Percentiles rank a stretch among this genome's conserved stretches.
These are phyloP conservation scores for Ambastaia sidthimunki DNA, from an alignment of 2,797 vertebrate species.

Conservation along the genomic window DNA sequence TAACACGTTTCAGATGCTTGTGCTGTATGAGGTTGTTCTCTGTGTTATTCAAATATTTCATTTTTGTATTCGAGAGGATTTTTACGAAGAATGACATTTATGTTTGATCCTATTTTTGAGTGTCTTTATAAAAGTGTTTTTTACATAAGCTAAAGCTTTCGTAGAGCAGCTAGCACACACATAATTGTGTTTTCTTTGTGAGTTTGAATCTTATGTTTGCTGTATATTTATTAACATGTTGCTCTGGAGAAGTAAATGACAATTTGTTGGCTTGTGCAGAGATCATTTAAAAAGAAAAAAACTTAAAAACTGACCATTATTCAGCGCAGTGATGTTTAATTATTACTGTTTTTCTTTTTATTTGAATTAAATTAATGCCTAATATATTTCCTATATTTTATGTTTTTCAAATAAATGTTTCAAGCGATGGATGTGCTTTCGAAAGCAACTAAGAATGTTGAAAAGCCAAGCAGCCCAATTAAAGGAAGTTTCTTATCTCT, in stretches of 20 bases:
- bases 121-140: not conserved
- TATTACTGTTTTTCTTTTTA: not conserved
- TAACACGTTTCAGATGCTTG: not conserved
- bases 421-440: not conserved
- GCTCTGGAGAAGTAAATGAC: not conserved
- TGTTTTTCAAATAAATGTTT: not conserved
- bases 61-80: not conserved
- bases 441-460: slow-evolving; percentile 2
- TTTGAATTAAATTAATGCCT: not conserved
- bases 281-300: not conserved
- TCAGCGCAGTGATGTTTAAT: not conserved
- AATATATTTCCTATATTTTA: slow-evolving; percentile 1
- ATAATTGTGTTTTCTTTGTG: not conserved
- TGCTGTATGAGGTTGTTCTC: not conserved
- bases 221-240: not conserved
- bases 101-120: not conserved
- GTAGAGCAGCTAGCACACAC: slow-evolving; percentile 38
- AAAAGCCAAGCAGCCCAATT: slow-evolving; percentile 11
- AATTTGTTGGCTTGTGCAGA: not conserved
- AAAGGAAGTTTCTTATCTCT: slow-evolving; percentile 33
- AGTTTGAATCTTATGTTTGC: slow-evolving; percentile 18
- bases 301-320: not conserved
- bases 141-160: slow-evolving; percentile 23
- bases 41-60: not conserved
- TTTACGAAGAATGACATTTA: no score